These are phyloP conservation scores for Podilymbus podiceps DNA, from an alignment of 2,113 vertebrate species.

Conservation along the genomic window DNA sequence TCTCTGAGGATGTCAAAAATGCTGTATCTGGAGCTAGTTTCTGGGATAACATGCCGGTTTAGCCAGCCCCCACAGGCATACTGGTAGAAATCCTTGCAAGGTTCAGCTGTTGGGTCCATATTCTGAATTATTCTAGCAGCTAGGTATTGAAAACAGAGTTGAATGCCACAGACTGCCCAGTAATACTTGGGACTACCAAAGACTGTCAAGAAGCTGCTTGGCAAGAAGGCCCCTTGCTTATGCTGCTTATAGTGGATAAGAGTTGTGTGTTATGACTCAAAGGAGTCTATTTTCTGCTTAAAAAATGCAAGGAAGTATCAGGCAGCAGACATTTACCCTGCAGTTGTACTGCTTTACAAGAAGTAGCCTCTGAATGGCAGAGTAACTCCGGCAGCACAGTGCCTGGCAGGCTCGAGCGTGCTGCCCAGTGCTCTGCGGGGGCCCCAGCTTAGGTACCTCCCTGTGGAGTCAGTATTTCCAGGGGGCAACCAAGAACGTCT, in stretches of 20 bases:
- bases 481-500: background rate
- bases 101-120: conserved; percentile 85
- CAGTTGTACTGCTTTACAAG: background rate
- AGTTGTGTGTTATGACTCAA: background rate
- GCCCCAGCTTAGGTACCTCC: background rate
- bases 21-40: conserved; percentile 92
- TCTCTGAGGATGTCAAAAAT: conserved; percentile 93
- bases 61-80: conserved; percentile 95
- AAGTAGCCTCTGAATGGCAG: background rate
- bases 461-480: background rate
- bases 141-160: conserved; percentile 41
- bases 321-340: background rate
- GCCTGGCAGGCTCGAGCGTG: rapidly evolving
- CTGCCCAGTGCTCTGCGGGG: background rate
- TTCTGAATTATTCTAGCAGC: conserved; percentile 92
- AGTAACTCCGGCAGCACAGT: rapidly evolving
- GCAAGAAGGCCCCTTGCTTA: background rate
- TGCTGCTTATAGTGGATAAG: background rate
- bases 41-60: conserved; percentile 88
- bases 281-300: background rate
- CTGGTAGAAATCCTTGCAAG: conserved; percentile 94
- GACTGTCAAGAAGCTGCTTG: background rate
- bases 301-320: background rate
- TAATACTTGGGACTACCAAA: background rate
- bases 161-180: background rate